Evolutionary conservation across 2,113 vertebrate species (phyloP).

Genomic region (Amphiprion percula): DNA sequence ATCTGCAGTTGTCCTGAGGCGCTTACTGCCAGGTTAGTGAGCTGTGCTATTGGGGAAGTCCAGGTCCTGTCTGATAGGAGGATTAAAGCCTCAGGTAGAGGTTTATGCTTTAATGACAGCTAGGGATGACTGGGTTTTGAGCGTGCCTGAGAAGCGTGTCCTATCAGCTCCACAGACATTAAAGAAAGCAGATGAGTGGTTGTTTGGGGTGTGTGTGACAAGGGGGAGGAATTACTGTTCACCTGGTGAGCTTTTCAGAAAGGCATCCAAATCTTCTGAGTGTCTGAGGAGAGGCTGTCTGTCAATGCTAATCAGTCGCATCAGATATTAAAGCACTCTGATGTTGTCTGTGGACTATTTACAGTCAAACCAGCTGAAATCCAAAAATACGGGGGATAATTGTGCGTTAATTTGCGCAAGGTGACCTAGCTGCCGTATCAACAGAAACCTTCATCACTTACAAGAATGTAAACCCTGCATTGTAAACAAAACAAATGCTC

Average conservation of each 20-base stretch:
- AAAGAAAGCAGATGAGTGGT: slow-evolving; percentile 48
- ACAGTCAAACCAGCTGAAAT: not conserved
- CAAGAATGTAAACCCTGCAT: slow-evolving; percentile 43
- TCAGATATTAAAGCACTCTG: not conserved
- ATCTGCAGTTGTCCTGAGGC: slow-evolving; percentile 65
- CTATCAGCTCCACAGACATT: slow-evolving; percentile 55
- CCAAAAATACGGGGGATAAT: not conserved
- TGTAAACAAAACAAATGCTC: slow-evolving; percentile 55
- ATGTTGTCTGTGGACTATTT: slow-evolving; percentile 3
- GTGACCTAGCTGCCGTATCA: not conserved
- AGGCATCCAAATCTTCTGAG: slow-evolving; percentile 10
- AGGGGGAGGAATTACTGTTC: slow-evolving; percentile 22
- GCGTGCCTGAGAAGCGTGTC: slow-evolving; percentile 46
- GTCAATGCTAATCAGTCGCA: slow-evolving; percentile 4
- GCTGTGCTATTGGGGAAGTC: slow-evolving; percentile 70
- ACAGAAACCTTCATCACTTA: not conserved
- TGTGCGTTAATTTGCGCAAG: not conserved
- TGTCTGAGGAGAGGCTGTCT: not conserved
- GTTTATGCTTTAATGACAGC: slow-evolving; percentile 68
- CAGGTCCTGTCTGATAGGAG: slow-evolving; percentile 65
- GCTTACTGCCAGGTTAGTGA: slow-evolving; percentile 65
- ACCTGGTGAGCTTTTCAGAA: slow-evolving; percentile 16
- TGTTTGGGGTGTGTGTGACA: slow-evolving; percentile 29
- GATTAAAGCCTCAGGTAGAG: slow-evolving; percentile 72
- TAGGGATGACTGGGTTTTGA: slow-evolving; percentile 59